Evolutionary conservation across 2,888 invertebrate genomes (phyloP).

Genomic region (Elmis aenea): DNA sequence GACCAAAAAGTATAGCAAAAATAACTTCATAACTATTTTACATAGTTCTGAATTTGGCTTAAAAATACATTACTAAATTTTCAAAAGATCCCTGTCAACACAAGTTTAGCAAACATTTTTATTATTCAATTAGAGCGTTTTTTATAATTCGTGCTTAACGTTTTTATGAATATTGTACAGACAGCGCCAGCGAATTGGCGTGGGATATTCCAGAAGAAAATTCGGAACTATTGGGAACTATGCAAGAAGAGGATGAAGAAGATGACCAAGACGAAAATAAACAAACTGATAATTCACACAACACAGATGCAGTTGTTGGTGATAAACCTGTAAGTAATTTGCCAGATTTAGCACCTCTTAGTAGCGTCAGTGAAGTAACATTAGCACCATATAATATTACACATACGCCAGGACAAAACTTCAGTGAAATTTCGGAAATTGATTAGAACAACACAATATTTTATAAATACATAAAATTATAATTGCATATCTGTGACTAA

Average conservation of each 20-base stretch:
- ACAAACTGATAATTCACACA: slow-evolving; percentile 12
- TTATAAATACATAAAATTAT: too few species aligned
- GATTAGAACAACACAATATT: slow-evolving; percentile 11
- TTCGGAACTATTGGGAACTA: slow-evolving; percentile 40
- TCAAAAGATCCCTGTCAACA: too few species aligned
- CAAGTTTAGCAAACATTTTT: background rate
- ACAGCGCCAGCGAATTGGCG: slow-evolving; percentile 46
- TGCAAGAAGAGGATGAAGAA: slow-evolving; percentile 32
- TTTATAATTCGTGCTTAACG: background rate
- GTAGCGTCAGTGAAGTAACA: slow-evolving; percentile 52
- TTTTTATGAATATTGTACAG: background rate
- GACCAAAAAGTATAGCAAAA: too few species aligned
- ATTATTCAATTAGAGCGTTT: background rate
- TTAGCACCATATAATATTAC: slow-evolving; percentile 21
- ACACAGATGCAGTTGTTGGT: slow-evolving; percentile 30
- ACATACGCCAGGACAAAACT: slow-evolving; percentile 12
- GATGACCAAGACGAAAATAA: slow-evolving; percentile 29
- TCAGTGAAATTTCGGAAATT: slow-evolving; percentile 15
- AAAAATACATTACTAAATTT: too few species aligned
- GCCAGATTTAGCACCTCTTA: slow-evolving; percentile 48
- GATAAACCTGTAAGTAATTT: slow-evolving; percentile 48
- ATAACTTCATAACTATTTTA: too few species aligned
- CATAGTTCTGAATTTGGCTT: too few species aligned
- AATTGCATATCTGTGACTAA: too few species aligned
- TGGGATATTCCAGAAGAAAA: slow-evolving; percentile 56